Evolutionary conservation across 2,888 invertebrate species (phyloP).

Genomic region (Junonia oenone): DNA sequence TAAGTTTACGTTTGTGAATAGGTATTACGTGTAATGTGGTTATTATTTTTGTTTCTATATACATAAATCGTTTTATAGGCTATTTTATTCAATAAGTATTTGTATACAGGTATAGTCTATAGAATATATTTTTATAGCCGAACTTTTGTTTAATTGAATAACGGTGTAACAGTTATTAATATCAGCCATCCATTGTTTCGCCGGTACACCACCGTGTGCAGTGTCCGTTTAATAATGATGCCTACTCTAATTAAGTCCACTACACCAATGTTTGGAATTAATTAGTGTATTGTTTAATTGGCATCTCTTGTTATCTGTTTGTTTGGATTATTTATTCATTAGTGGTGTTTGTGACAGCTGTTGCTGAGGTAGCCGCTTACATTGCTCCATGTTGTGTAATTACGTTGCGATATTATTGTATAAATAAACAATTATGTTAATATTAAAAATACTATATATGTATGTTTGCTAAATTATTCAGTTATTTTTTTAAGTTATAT

Average conservation of each 20-base stretch:
- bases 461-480: not conserved
- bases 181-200: conserved; percentile 45
- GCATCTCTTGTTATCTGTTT: conserved; percentile 80
- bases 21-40: conserved; percentile 25
- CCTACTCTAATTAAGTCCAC: conserved; percentile 76
- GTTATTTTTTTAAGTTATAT: not conserved
- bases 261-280: conserved; percentile 79
- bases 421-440: conserved; percentile 11
- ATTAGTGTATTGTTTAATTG: conserved; percentile 80
- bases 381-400: conserved; percentile 38
- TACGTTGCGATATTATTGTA: conserved; percentile 15
- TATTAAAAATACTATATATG: not conserved
- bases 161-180: conserved; percentile 43
- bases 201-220: conserved; percentile 35
- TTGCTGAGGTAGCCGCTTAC: conserved; percentile 51
- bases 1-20: conserved; percentile 52
- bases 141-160: conserved; percentile 11
- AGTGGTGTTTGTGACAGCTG: conserved; percentile 71
- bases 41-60: conserved; percentile 11
- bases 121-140: conserved; percentile 22
- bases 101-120: not conserved
- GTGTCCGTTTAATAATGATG: conserved; percentile 41
- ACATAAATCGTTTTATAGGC: no score
- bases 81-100: no score
- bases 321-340: conserved; percentile 78